Evolutionary conservation across 1,140 invertebrate species (phyloP), one percentile per base, ranked within the genome.

Genomic region (Drosophila triauraria): DNA sequence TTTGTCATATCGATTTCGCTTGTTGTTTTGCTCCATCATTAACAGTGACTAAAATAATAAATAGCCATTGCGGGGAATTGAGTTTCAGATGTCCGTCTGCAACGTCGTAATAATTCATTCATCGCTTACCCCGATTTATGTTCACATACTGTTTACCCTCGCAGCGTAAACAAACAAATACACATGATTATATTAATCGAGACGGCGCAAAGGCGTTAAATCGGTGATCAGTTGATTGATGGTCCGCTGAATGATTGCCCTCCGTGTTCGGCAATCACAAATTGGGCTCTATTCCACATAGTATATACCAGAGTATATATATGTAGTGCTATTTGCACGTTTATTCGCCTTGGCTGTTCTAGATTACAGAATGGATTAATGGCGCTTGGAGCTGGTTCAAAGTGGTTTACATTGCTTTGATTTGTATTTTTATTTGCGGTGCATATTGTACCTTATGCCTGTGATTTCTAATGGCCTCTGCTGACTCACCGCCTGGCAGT

Each of bases 201-300:
- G 69, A 38, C 74, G 38, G 23, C 48, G 58, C 13, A 51, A 27
- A 57, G 70, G 72, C 70, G 44, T 50, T 75, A 64, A 63, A 53
- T 54, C 13, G 25, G 20, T 46, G 67, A 60, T 72, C 69, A 76
- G 27, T 76, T 76, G 74, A 76, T 76, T 76, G 50, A 72, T 61
- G 50, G 12, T 8, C 42, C 44, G 35, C 25, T 58, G 68, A 71
- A 42, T 58, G 65, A 72, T 50, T 72, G 44, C 43, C 69, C 51
- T 40, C 65, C 65, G 69, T 71, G 69, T 20, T 70, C 20, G 27
- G 38, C 10, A 15, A 35, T 25, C 13, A 25, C 15, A 69, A 69
- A 44, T 32, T 42, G 38, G 61, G 30, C 30, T 38, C 47, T 69
- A 38, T 30, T 15, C 40, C n/a, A 54, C 20, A 47, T 69, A 17